These are phyloP conservation scores for Rhabdomys pumilio DNA, from an alignment of 2,797 vertebrate genomes.

Conservation along the genomic window DNA sequence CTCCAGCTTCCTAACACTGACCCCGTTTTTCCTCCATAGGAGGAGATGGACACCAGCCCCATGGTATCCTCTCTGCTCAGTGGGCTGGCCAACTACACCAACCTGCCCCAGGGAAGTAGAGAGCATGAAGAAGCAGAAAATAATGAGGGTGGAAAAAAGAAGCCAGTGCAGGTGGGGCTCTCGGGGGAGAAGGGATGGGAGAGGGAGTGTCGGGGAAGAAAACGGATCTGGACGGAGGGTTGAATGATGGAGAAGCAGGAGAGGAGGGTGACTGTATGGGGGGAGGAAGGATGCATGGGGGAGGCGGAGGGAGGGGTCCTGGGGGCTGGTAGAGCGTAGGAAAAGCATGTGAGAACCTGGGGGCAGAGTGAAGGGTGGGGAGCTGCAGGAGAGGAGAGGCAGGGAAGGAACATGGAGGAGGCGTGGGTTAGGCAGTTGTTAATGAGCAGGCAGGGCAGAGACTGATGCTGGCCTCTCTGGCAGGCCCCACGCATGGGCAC, in stretches of 20 bases:
- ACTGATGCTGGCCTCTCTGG: neutral
- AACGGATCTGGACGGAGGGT: neutral
- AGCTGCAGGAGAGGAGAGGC: neutral
- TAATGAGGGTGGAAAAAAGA: conserved; percentile 97
- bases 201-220: neutral
- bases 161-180: conserved; percentile 93
- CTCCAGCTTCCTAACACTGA: accelerated
- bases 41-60: conserved; percentile 99
- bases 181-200: neutral
- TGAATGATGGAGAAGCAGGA: neutral
- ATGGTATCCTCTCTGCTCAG: conserved; percentile 99
- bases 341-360: neutral
- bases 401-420: neutral
- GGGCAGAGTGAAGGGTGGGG: neutral
- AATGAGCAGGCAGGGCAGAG: neutral
- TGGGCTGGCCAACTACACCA: conserved; percentile 98
- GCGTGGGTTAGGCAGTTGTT: neutral
- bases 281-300: neutral
- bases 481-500: conserved; percentile 98
- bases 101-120: conserved; percentile 97
- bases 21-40: conserved; percentile 89
- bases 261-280: no score
- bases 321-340: neutral
- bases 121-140: conserved; percentile 99
- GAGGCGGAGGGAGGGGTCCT: neutral